Percentiles rank a stretch among this genome's conserved stretches.
phyloP scores from a whole-genome alignment of 2,113 vertebrate species.

The Muscicapa adusta region DNA sequence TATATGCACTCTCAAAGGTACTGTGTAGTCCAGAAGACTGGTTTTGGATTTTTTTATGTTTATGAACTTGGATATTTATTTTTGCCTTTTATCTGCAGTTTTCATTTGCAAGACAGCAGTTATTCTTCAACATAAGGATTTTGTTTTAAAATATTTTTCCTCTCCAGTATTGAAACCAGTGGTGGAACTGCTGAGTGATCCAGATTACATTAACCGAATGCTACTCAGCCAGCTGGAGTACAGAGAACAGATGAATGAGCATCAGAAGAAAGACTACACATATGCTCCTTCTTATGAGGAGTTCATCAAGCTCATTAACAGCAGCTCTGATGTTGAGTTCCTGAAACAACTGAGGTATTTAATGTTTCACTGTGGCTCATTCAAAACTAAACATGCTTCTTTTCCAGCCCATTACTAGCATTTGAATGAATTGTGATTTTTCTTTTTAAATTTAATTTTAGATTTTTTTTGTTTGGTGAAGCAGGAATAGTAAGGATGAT shows the following conservation, averaged over 20 bases:
- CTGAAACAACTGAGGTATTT: constrained; percentile 95
- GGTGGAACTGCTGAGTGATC: constrained; percentile 93
- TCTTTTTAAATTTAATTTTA: not conserved
- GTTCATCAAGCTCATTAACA: constrained; percentile 97
- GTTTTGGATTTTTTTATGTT: not conserved
- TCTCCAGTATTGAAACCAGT: constrained; percentile 88
- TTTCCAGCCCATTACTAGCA: not conserved
- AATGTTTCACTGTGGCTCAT: not conserved
- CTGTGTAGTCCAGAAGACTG: not conserved
- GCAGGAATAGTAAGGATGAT: not conserved
- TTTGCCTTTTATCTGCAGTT: not conserved
- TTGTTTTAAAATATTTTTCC: constrained; percentile 43
- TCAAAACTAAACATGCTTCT: not conserved
- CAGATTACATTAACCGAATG: constrained; percentile 95
- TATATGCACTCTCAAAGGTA: not conserved
- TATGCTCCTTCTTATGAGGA: constrained; percentile 98
- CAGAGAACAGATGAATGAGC: constrained; percentile 90
- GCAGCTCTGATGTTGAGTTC: constrained; percentile 91
- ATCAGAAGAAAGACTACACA: constrained; percentile 96
- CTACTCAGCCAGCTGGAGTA: constrained; percentile 92
- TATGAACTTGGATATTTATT: not conserved
- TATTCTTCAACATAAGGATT: not conserved
- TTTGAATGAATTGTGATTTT: not conserved
- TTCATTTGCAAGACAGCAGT: not conserved
- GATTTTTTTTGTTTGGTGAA: not conserved